Percentiles rank a stretch among this genome's conserved stretches.
Evolutionary conservation across 2,797 vertebrate species (phyloP).

Genomic region (Ctenosaura bakeri): DNA sequence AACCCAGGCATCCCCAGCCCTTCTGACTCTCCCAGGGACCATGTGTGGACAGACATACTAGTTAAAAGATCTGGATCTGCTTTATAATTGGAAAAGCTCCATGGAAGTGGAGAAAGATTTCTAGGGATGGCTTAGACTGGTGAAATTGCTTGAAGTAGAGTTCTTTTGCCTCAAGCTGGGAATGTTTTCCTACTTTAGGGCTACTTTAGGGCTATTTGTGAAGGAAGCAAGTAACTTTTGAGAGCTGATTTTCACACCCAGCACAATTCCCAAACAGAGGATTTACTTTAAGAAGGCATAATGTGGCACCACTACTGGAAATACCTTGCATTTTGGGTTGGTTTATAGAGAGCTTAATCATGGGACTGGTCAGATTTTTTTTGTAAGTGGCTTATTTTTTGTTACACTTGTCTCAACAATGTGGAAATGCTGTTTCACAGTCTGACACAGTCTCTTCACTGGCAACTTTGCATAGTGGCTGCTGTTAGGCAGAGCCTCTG

Average conservation of each 20-base stretch:
- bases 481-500: background rate
- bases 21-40: background rate
- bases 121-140: background rate
- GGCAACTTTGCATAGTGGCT: background rate
- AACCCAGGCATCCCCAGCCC: background rate
- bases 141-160: background rate
- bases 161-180: background rate
- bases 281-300: background rate
- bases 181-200: background rate
- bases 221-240: background rate
- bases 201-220: background rate
- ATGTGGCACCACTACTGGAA: background rate
- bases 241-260: background rate
- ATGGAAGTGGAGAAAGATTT: background rate
- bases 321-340: background rate
- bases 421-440: background rate
- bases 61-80: background rate
- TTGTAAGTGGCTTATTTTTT: conserved; percentile 13
- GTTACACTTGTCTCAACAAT: background rate
- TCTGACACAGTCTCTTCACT: background rate
- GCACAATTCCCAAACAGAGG: background rate
- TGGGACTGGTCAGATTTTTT: too few species aligned
- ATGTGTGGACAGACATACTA: background rate
- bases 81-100: conserved; percentile 1
- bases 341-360: background rate